Evolutionary conservation across 2,797 vertebrate species (phyloP).

Genomic region (Anguilla obscura): DNA sequence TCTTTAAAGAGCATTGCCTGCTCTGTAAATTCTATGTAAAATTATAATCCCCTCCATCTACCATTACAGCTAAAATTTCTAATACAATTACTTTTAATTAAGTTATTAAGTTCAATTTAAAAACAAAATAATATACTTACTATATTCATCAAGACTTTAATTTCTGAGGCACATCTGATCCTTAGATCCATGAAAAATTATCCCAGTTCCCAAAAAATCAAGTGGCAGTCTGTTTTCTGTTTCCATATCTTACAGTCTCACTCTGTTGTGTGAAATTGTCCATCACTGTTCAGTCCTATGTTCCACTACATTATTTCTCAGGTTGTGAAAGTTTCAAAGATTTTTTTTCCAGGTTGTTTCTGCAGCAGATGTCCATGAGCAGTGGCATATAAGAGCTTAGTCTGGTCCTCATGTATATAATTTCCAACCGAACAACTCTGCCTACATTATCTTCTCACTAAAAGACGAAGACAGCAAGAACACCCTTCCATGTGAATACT

Average conservation of each 20-base stretch:
- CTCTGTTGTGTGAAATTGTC: not conserved
- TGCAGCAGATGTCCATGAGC: not conserved
- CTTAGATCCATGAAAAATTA: not conserved
- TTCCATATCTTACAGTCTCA: not conserved
- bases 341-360: not conserved
- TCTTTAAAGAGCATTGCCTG: not conserved
- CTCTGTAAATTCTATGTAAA: not conserved
- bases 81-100: not conserved
- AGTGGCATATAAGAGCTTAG: not conserved
- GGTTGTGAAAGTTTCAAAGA: not conserved
- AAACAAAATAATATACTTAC: not conserved
- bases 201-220: not conserved
- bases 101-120: not conserved
- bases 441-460: not conserved
- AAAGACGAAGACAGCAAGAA: not conserved
- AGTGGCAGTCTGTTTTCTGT: not conserved
- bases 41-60: not conserved
- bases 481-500: not conserved
- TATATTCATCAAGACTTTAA: not conserved
- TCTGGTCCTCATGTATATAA: not conserved
- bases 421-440: not conserved
- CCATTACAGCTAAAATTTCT: not conserved
- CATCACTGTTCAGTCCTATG: not conserved
- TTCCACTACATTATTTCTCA: not conserved
- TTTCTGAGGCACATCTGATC: not conserved